These are phyloP conservation scores for Junco hyemalis DNA, from an alignment of 2,113 vertebrate genomes.

Conservation along the genomic window DNA sequence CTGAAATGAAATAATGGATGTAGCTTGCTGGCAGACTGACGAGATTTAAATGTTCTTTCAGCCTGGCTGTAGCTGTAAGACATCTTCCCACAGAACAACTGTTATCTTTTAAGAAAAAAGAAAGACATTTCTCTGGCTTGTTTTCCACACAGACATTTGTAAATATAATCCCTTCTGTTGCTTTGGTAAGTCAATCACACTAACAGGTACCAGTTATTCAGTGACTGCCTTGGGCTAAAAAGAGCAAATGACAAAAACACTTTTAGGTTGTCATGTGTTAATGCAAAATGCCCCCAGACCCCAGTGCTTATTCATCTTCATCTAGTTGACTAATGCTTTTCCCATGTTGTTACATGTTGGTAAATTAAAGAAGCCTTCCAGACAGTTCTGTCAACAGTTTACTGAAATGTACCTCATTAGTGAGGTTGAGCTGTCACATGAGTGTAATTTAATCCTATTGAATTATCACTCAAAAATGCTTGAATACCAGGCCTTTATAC, in stretches of 20 bases:
- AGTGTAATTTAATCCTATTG: constrained; percentile 81
- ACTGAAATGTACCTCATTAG: constrained; percentile 83
- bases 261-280: constrained; percentile 84
- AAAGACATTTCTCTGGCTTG: constrained; percentile 28
- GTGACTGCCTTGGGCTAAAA: constrained; percentile 78
- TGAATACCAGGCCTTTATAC: constrained; percentile 74
- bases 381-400: constrained; percentile 88
- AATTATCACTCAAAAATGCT: constrained; percentile 82
- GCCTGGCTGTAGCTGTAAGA: neutral
- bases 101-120: constrained; percentile 39
- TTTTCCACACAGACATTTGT: constrained; percentile 47
- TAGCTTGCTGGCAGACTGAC: neutral
- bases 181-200: constrained; percentile 75
- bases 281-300: constrained; percentile 81
- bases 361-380: constrained; percentile 83
- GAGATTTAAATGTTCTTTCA: constrained; percentile 26
- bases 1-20: constrained; percentile 14
- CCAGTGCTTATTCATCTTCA: constrained; percentile 83
- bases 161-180: constrained; percentile 65
- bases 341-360: constrained; percentile 80
- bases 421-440: constrained; percentile 75
- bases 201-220: constrained; percentile 74
- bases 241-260: constrained; percentile 80
- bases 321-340: constrained; percentile 84
- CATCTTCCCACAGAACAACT: constrained; percentile 20